These are phyloP conservation scores for Proterorhinus semilunaris DNA, from an alignment of 2,113 vertebrate genomes.

Conservation along the genomic window DNA sequence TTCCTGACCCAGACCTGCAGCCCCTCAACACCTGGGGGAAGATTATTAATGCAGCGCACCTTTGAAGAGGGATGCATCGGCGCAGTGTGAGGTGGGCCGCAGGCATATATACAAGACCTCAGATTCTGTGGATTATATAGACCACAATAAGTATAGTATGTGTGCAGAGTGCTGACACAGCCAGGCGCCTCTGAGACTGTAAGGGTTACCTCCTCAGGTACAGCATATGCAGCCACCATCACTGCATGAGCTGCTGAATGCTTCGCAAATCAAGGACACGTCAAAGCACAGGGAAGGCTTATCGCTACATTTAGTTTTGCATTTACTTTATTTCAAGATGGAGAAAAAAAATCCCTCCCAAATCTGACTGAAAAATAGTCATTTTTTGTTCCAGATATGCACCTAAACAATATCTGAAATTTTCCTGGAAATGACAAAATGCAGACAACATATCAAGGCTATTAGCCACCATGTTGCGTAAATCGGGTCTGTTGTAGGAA, in stretches of 20 bases:
- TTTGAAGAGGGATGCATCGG: slow-evolving; percentile 26
- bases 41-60: slow-evolving; percentile 47
- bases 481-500: too few relatives aligned
- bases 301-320: slow-evolving; percentile 16
- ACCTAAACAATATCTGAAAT: not conserved
- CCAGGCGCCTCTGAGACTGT: slow-evolving; percentile 16
- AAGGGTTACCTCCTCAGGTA: slow-evolving; percentile 22
- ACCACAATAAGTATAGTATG: not conserved
- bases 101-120: not conserved
- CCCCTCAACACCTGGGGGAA: slow-evolving; percentile 6
- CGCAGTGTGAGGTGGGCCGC: slow-evolving; percentile 8
- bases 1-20: slow-evolving; percentile 7
- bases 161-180: slow-evolving; percentile 38
- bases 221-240: not conserved
- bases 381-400: not conserved
- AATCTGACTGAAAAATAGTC: slow-evolving; percentile 11
- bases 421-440: too few relatives aligned
- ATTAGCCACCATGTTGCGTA: too few relatives aligned
- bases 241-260: slow-evolving; percentile 19
- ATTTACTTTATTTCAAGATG: not conserved
- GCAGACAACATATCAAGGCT: too few relatives aligned
- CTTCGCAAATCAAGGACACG: slow-evolving; percentile 16
- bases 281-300: slow-evolving; percentile 5
- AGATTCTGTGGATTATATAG: not conserved
- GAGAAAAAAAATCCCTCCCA: slow-evolving; percentile 13